Conservation (phyloP, 1,140 invertebrate genomes). For the Schlechtendalia chinensis region DNA sequence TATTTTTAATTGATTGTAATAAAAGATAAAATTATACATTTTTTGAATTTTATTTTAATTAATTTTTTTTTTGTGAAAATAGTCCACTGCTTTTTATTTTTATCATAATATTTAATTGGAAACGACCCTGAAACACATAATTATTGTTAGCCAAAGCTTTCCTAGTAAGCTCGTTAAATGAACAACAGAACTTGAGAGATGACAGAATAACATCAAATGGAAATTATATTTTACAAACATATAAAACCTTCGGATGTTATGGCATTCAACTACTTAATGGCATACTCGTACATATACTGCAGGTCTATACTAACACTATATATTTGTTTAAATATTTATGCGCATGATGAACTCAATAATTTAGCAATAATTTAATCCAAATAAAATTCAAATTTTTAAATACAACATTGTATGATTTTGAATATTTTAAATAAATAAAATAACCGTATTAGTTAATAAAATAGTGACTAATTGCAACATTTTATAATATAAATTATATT, state of each 20-base stretch:
- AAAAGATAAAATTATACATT: too few relatives aligned
- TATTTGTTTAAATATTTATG: not conserved
- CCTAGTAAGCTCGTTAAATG: too few relatives aligned
- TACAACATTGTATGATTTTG: not conserved
- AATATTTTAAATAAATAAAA: not conserved
- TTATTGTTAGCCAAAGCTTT: too few relatives aligned
- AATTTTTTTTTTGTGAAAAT: not conserved
- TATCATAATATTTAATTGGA: not conserved
- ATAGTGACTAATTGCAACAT: not conserved
- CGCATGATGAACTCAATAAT: not conserved
- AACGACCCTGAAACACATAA: not conserved
- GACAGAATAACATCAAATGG: conserved; percentile 4
- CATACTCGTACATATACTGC: not conserved
- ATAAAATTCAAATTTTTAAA: not conserved
- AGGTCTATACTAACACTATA: not conserved
- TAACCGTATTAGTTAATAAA: too few relatives aligned
- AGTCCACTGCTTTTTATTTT: not conserved
- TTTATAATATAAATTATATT: not conserved
- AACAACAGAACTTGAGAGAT: not conserved
- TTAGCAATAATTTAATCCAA: not conserved
- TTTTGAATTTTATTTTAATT: too few relatives aligned
- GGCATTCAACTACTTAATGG: not conserved
- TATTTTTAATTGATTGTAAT: too few relatives aligned
- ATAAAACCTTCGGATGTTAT: not conserved
- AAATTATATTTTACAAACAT: conserved; percentile 6